Evolutionary conservation across 2,797 vertebrate species (phyloP).

Genomic region (Alca torda): DNA sequence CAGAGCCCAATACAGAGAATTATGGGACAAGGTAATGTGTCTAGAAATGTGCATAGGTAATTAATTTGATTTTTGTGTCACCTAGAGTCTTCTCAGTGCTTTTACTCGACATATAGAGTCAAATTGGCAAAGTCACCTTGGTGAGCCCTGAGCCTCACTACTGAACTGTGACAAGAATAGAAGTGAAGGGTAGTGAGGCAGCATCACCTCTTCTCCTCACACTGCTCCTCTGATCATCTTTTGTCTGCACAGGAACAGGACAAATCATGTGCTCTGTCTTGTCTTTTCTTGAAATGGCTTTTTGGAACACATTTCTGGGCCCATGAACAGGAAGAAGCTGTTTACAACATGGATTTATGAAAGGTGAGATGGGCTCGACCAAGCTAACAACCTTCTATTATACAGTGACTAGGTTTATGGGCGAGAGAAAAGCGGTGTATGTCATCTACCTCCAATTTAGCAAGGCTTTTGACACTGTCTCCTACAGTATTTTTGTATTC

Average conservation of each 20-base stretch:
- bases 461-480: not conserved
- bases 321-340: not conserved
- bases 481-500: not conserved
- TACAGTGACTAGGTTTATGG: not conserved
- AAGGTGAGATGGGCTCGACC: not conserved
- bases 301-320: not conserved
- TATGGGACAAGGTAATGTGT: not conserved
- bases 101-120: not conserved
- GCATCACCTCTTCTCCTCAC: not conserved
- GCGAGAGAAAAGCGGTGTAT: not conserved
- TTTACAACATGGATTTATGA: not conserved
- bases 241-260: not conserved
- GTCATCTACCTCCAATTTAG: not conserved
- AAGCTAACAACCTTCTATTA: not conserved
- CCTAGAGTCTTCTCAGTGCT: not conserved
- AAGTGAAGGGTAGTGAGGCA: not conserved
- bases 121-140: not conserved
- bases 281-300: not conserved
- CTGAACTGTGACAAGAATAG: not conserved
- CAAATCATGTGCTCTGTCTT: not conserved
- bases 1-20: not conserved
- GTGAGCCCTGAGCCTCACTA: not conserved
- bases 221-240: not conserved
- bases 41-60: not conserved
- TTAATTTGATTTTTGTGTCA: not conserved